A percentile compares a stretch with the other conserved stretches of the same genome.
These are phyloP conservation scores for Magallana angulata DNA, from an alignment of 1,140 invertebrate genomes.

Conservation along the genomic window DNA sequence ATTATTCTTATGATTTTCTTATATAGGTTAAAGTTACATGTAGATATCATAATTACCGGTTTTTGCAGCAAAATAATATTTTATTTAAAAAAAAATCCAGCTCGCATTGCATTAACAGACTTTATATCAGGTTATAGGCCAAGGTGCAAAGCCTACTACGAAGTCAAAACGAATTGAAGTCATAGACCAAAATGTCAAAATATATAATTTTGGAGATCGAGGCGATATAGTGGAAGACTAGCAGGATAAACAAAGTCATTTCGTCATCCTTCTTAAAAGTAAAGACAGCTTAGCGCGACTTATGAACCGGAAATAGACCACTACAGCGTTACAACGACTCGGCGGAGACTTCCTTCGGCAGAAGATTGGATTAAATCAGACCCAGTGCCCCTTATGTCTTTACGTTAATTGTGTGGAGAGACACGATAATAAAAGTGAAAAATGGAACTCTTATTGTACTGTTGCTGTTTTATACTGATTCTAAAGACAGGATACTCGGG, in stretches of 20 bases:
- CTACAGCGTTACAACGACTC: neutral
- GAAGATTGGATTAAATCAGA: neutral
- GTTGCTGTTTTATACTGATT: neutral
- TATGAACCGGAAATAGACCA: conserved; percentile 16
- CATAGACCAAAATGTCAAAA: too few relatives aligned
- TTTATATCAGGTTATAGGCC: too few relatives aligned
- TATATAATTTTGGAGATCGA: too few relatives aligned
- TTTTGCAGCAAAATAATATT: too few relatives aligned
- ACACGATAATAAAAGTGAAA: neutral
- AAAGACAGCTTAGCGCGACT: neutral
- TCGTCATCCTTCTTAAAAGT: neutral
- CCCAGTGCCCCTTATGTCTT: neutral
- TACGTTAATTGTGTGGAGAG: neutral
- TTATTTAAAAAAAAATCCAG: too few relatives aligned
- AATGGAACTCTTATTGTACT: conserved; percentile 20
- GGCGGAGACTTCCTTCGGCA: neutral
- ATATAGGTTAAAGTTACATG: too few relatives aligned
- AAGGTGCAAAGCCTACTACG: too few relatives aligned
- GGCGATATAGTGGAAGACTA: too few relatives aligned
- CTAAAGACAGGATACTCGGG: neutral
- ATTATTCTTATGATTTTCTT: too few relatives aligned
- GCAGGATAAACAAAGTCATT: conserved; percentile 9
- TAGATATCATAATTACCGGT: too few relatives aligned
- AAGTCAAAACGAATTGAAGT: too few relatives aligned
- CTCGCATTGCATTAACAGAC: too few relatives aligned